Evolutionary conservation across 2,888 invertebrate species (phyloP).

Genomic region (Parthenolecanium corni): DNA sequence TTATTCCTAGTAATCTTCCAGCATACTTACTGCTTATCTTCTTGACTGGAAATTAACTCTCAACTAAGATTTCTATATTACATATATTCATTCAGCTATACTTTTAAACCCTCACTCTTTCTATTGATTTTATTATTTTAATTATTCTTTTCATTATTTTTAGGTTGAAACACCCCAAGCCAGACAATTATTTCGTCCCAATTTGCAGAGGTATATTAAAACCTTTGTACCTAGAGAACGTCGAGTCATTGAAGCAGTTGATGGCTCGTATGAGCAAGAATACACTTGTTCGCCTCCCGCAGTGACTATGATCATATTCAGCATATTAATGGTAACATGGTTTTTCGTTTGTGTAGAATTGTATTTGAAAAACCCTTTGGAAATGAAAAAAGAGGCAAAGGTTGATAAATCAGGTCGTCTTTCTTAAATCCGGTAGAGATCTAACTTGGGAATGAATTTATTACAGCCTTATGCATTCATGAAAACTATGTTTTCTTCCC

Average conservation of each 20-base stretch:
- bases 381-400: neutral
- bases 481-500: neutral
- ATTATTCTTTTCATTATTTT: neutral
- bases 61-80: no score
- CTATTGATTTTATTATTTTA: constrained; percentile 12
- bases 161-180: constrained; percentile 16
- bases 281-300: constrained; percentile 90
- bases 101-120: neutral
- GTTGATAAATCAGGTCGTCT: no score
- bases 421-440: no score
- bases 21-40: no score
- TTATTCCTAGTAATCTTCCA: no score
- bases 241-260: constrained; percentile 39
- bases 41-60: no score
- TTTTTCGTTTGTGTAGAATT: neutral
- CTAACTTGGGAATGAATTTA: no score
- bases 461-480: neutral
- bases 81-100: neutral
- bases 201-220: constrained; percentile 19
- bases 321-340: constrained; percentile 63
- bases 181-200: neutral
- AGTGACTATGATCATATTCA: constrained; percentile 80
- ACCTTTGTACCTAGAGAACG: constrained; percentile 29
- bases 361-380: constrained; percentile 10
- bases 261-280: constrained; percentile 76